Base-by-base conservation (phyloP, 2,888 invertebrate species). In the Himalopsyche japonica region DNA sequence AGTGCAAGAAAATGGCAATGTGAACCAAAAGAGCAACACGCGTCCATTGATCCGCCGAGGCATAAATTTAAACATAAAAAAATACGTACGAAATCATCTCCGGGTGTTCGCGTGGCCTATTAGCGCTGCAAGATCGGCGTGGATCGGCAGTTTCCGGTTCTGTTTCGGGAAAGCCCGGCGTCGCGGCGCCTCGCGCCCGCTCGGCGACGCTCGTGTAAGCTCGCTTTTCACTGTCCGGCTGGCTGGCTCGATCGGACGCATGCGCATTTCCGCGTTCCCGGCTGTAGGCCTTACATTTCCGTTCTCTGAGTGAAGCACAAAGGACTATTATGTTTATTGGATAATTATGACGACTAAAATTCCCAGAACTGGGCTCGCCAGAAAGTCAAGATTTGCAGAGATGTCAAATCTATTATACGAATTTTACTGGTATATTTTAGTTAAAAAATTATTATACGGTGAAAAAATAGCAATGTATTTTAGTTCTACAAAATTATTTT, bases 241-340 rank as follows among this genome's bases (percentile, higher is more conserved):
- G 81, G 80, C 43, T 76, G 83, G 85, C 85, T 85, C 85, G 83
- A 85, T 85, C 37, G 77, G 78, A 81, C 85, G 85, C 85, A 64
- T 85, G 85, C 85, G 85, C 76, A 49, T 24, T 37, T 24, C 77
- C 64, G 32, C 43, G 79, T 77, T 76, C 85, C 85, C 85, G 85
- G 85, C 79, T 82, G 80, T 80, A 77, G 85, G 85, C 83, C 20
- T 24, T 57, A 20, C 57, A 4, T 7, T 57, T 57, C 20, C 57
- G 57, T 57, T 57, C 57, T 24, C n/a, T 57, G 57, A n/a, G 57
- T 57, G 57, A 57, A 57, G 15, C 20, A 20, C 24, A 20, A 57
- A 57, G 57, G 57, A 57, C 7, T 57, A 10, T 57, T 1, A n/a
- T 57, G 8, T 57, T 57, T 57, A 57, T 57, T 24, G 57, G 20